Base-by-base conservation (phyloP, 2,888 invertebrate genomes). In the Lampropteryx suffumata region DNA sequence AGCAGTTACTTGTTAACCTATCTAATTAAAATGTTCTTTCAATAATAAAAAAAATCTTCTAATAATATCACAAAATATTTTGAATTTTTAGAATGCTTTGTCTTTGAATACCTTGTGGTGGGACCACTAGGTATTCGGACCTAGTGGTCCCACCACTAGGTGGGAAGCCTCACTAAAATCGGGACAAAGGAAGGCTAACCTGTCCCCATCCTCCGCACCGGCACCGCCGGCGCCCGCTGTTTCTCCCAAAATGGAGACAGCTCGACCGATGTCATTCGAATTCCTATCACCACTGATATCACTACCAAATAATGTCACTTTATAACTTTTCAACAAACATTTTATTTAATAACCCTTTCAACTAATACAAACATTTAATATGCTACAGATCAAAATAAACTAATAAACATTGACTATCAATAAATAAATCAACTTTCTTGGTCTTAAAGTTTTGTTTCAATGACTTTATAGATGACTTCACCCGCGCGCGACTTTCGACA, bases 201-300 rank as follows among this genome's bases (percentile, higher is more conserved):
- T 92, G 94, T 94, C 65, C 94, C 94, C 94, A 94, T 94, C 76
- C 94, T 94, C 73, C 93, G 93, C 82, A 92, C 92, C 65, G 87
- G 82, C 81, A 81, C 84, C 85, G 90, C 73, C 72, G 91, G 91
- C 81, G 90, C 74, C 88, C 92, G 92, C 67, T 92, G 91, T 72
- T 92, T 92, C 64, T 91, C 92, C 93, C 93, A 93, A 80, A 92
- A 90, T 59, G 91, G 79, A 74, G 90, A 89, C 90, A 91, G 90
- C 77, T 78, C 90, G 84, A 67, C 65, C 61, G 62, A 66, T 76
- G 59, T 24, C 54, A 50, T 36, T 43, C 56, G 35, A 61, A 68
- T 62, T 55, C 10, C 27, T 55, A 62, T 46, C 40, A n/a, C n/a
- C n/a, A n/a, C n/a, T n/a, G n/a, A n/a, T n/a, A n/a, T n/a, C n/a